Conservation (phyloP, 2,113 vertebrate species). For the Vombatus ursinus region DNA sequence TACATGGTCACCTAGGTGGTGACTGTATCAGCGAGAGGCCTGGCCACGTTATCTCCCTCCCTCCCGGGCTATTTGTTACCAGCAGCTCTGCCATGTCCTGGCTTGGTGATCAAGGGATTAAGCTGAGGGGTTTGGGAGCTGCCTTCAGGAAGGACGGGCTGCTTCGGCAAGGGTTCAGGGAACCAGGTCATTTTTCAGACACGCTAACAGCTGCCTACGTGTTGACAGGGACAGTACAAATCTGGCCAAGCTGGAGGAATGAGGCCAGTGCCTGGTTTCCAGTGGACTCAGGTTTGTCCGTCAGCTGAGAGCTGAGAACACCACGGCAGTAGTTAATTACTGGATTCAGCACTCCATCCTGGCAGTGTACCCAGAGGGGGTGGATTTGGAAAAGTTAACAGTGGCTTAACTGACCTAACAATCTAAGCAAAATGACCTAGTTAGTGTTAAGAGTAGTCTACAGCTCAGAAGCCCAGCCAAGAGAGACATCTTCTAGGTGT, state of each 20-base stretch:
- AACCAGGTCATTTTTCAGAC: background rate
- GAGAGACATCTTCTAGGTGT: too few relatives aligned
- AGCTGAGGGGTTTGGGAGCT: too few relatives aligned
- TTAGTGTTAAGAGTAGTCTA: background rate
- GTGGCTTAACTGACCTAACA: background rate
- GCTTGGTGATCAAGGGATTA: too few relatives aligned
- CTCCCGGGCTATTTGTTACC: background rate
- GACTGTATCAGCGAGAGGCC: too few relatives aligned
- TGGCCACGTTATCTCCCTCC: background rate
- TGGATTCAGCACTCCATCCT: background rate
- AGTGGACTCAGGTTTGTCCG: too few relatives aligned
- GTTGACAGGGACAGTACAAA: background rate
- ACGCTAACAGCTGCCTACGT: background rate
- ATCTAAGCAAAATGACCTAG: background rate
- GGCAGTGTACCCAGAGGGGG: background rate
- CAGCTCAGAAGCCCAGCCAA: too few relatives aligned
- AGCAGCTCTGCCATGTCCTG: background rate
- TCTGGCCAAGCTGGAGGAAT: background rate
- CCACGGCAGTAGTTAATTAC: fast-evolving
- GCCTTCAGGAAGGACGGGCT: too few relatives aligned
- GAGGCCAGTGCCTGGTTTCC: background rate
- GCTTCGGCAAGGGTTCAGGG: too few relatives aligned
- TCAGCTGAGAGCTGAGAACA: too few relatives aligned
- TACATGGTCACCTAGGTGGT: background rate
- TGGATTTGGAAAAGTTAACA: background rate